These are phyloP conservation scores for Pristionchus japonicus DNA, from an alignment of 2,888 invertebrate species.

Conservation along the genomic window DNA sequence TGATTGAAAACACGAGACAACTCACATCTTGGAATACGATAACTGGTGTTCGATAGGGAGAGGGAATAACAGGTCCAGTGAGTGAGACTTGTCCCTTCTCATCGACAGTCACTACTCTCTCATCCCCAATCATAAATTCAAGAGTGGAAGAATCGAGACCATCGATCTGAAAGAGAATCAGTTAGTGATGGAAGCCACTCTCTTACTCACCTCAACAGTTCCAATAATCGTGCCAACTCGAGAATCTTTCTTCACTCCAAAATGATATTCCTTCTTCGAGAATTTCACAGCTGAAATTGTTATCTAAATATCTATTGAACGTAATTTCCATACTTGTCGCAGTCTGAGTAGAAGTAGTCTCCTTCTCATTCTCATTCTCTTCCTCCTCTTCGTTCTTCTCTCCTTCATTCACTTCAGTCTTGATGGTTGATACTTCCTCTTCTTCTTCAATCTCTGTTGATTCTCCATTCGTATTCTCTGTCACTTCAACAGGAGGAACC, in stretches of 20 bases:
- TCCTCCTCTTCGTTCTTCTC: not conserved
- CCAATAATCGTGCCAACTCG: slow-evolving; percentile 24
- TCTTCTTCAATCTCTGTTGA: not conserved
- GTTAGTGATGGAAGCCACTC: too few species aligned
- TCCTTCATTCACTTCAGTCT: not conserved
- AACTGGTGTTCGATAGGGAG: not conserved
- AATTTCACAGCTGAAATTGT: not conserved
- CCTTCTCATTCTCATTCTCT: not conserved
- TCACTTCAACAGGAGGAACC: not conserved
- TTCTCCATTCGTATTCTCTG: not conserved
- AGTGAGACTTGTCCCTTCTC: slow-evolving; percentile 34
- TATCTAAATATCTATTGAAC: not conserved
- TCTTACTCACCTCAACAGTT: not conserved
- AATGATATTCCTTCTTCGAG: not conserved
- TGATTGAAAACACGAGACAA: not conserved
- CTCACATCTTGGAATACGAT: slow-evolving; percentile 32
- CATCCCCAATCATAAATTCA: slow-evolving; percentile 33
- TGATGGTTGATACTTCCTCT: not conserved
- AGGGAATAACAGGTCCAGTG: slow-evolving; percentile 31
- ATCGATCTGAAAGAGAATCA: not conserved
- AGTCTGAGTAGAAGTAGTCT: not conserved
- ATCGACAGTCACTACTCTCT: slow-evolving; percentile 17
- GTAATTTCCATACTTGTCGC: not conserved
- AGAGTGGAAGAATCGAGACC: not conserved
- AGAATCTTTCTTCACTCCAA: not conserved